These are phyloP conservation scores for Platypus cylindrus DNA, from an alignment of 2,888 invertebrate species.

Conservation along the genomic window DNA sequence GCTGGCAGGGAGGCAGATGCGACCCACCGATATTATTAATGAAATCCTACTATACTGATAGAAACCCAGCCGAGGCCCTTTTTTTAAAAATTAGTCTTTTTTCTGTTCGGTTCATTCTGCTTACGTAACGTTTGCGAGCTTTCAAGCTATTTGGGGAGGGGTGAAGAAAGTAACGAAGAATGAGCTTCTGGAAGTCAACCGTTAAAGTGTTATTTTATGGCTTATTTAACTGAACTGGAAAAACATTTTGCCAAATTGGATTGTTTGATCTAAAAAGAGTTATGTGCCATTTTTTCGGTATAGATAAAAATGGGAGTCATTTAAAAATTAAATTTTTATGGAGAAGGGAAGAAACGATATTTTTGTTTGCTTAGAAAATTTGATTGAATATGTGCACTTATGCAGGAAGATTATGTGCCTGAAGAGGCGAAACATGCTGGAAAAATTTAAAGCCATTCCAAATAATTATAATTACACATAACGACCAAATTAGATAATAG, in stretches of 20 bases:
- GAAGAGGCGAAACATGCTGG: no score
- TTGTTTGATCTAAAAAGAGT: neutral
- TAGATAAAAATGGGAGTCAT: no score
- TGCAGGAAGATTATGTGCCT: no score
- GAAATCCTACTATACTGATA: conserved; percentile 18
- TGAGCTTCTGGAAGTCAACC: conserved; percentile 9
- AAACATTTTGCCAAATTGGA: conserved; percentile 4
- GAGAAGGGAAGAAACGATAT: no score
- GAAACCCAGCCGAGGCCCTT: conserved; percentile 12
- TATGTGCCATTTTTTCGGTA: no score
- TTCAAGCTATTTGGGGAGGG: no score
- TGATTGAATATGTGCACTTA: no score
- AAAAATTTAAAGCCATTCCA: no score
- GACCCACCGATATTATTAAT: conserved; percentile 35
- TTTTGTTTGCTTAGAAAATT: no score
- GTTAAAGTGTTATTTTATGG: conserved; percentile 16
- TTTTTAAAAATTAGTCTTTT: conserved; percentile 15
- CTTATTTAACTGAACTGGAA: conserved; percentile 10
- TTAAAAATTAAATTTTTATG: no score
- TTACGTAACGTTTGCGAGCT: conserved; percentile 10
- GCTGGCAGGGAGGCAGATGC: conserved; percentile 28
- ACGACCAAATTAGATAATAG: no score
- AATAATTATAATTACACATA: no score
- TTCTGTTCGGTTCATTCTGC: conserved; percentile 6
- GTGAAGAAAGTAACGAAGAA: conserved; percentile 2